phyloP scores from a whole-genome alignment of 2,888 invertebrate genomes.

The Agrotis segetum region DNA sequence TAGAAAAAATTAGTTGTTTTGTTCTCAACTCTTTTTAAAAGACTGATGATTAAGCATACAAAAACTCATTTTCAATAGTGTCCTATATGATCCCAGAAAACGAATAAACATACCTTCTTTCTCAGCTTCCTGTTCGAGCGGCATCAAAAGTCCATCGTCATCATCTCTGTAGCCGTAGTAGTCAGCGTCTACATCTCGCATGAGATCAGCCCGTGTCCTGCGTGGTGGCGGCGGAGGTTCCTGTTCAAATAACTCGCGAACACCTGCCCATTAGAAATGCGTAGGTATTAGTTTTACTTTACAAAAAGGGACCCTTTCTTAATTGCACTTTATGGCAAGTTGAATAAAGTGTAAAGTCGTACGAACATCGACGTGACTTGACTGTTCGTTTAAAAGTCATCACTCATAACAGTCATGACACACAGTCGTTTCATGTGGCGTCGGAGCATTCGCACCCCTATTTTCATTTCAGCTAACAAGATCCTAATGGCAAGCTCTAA shows the following conservation, averaged over 20 bases:
- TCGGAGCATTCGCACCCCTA: too few relatives aligned
- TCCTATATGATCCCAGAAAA: background rate
- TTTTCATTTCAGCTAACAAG: too few relatives aligned
- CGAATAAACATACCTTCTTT: conserved; percentile 88
- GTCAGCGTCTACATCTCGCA: conserved; percentile 99
- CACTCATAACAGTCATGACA: too few relatives aligned
- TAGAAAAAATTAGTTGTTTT: too few relatives aligned
- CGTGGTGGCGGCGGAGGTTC: conserved; percentile 97
- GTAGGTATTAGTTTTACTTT: background rate
- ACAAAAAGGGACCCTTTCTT: background rate
- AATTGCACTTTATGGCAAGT: background rate
- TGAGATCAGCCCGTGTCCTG: conserved; percentile 98
- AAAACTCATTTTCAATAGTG: too few relatives aligned
- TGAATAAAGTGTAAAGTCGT: background rate
- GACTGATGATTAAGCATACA: too few relatives aligned
- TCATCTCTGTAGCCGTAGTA: conserved; percentile 99
- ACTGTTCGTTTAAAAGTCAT: background rate
- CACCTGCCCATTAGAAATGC: conserved; percentile 90
- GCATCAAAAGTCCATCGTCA: conserved; percentile 98
- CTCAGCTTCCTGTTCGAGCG: conserved; percentile 96
- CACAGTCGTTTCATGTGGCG: too few relatives aligned
- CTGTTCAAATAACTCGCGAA: conserved; percentile 99
- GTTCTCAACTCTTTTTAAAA: too few relatives aligned
- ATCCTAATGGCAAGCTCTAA: too few relatives aligned
- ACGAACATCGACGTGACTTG: background rate